These are phyloP conservation scores for Oreonectes daqikongensis DNA, from an alignment of 2,797 vertebrate genomes.

Conservation along the genomic window DNA sequence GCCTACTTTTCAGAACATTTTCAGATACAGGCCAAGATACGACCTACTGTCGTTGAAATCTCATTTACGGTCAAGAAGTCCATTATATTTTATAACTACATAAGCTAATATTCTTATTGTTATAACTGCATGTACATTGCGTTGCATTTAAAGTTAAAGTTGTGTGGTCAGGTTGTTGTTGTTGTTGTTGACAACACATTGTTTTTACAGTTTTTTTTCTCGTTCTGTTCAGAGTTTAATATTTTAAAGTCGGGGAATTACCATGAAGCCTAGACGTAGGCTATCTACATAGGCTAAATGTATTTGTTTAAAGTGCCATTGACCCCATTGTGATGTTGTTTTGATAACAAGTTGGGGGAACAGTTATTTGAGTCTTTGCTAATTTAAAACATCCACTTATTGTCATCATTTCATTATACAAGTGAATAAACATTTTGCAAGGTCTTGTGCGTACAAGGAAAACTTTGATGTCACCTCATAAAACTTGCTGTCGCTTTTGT, in stretches of 20 bases:
- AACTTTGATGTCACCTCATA: constrained; percentile 7
- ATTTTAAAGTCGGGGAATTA: background rate
- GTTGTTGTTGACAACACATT: no score
- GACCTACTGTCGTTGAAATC: background rate
- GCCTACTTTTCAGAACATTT: background rate
- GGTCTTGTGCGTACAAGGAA: background rate
- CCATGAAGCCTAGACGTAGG: no score
- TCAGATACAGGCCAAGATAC: background rate
- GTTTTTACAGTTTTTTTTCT: background rate
- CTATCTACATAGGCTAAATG: no score
- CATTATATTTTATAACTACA: no score
- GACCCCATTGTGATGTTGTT: background rate
- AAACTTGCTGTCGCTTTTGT: background rate
- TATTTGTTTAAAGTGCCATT: background rate
- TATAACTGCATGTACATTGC: background rate
- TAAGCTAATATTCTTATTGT: background rate
- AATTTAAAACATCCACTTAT: background rate
- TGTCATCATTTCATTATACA: constrained; percentile 11
- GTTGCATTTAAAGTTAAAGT: no score
- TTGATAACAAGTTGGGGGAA: background rate
- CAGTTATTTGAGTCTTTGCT: background rate
- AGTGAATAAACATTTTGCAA: background rate
- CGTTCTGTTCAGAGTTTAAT: background rate
- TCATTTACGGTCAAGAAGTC: background rate
- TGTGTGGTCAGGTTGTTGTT: background rate